Percentiles rank a stretch among this genome's conserved stretches.
Conservation (phyloP, 2,797 vertebrate genomes). For the Acrocephalus scirpaceus region DNA sequence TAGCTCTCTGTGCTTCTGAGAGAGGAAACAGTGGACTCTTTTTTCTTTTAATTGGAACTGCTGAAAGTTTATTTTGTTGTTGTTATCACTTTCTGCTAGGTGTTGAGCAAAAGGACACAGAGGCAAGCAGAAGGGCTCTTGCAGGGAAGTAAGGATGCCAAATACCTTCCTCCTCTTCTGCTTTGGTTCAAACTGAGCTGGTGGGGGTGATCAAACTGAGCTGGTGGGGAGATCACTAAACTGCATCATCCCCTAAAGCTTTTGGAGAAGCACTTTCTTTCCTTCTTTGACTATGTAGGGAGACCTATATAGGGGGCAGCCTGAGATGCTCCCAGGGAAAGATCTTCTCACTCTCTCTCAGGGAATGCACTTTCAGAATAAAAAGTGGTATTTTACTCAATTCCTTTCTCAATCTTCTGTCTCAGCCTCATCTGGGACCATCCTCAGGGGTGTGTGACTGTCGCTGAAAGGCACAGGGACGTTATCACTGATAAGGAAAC, state of each 20-base stretch:
- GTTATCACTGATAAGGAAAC: not conserved
- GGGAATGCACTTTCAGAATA: not conserved
- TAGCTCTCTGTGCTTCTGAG: not conserved
- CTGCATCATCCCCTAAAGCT: not conserved
- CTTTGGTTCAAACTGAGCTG: not conserved
- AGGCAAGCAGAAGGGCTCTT: not conserved
- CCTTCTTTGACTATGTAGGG: not conserved
- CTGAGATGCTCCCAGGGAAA: not conserved
- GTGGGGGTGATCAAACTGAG: not conserved
- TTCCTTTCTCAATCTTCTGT: not conserved
- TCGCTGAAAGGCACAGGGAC: not conserved
- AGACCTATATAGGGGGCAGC: not conserved
- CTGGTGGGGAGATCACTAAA: not conserved
- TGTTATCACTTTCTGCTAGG: conserved; percentile 21
- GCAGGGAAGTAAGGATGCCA: not conserved
- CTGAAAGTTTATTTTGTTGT: conserved; percentile 34
- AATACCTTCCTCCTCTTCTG: not conserved
- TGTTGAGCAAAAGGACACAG: not conserved
- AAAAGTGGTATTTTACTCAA: not conserved
- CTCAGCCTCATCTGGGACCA: not conserved
- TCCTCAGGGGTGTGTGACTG: not conserved
- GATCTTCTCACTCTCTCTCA: not conserved
- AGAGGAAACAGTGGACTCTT: conserved; percentile 19
- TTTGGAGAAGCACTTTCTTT: not conserved
- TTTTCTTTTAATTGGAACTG: conserved; percentile 17